These are phyloP conservation scores for Coenonympha arcania DNA, from an alignment of 2,888 invertebrate genomes.

Conservation along the genomic window DNA sequence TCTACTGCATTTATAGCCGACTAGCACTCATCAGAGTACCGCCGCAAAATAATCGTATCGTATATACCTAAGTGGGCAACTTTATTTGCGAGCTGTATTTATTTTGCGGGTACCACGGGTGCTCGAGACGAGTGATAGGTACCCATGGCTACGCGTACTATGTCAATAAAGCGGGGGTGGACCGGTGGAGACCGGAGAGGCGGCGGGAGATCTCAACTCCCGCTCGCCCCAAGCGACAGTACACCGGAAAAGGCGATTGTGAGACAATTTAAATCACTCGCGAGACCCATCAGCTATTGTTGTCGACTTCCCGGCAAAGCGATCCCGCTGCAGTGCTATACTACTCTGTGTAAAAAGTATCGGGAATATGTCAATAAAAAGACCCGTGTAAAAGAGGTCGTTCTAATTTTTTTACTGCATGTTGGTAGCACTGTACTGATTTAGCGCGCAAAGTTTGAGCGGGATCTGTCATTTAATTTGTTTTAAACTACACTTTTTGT, in stretches of 20 bases:
- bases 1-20: too few species aligned
- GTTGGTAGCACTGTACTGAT: too few species aligned
- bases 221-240: constrained; percentile 39
- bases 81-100: not conserved
- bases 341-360: too few species aligned
- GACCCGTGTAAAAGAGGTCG: too few species aligned
- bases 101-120: not conserved
- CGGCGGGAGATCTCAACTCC: constrained; percentile 27
- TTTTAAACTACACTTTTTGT: too few species aligned
- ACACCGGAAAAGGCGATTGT: constrained; percentile 62
- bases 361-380: too few species aligned
- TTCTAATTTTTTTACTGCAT: too few species aligned
- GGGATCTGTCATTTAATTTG: too few species aligned
- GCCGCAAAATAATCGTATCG: not conserved
- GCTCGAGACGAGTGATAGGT: not conserved
- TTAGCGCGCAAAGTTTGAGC: too few species aligned
- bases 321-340: constrained; percentile 7
- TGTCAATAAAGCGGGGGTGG: constrained; percentile 12
- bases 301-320: constrained; percentile 47
- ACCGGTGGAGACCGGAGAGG: too few species aligned
- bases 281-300: constrained; percentile 50
- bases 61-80: not conserved
- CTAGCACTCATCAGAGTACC: too few species aligned
- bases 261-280: constrained; percentile 65
- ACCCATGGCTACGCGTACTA: not conserved